Base-by-base conservation (phyloP, 2,888 invertebrate genomes). In the Anoncus sp. region DNA sequence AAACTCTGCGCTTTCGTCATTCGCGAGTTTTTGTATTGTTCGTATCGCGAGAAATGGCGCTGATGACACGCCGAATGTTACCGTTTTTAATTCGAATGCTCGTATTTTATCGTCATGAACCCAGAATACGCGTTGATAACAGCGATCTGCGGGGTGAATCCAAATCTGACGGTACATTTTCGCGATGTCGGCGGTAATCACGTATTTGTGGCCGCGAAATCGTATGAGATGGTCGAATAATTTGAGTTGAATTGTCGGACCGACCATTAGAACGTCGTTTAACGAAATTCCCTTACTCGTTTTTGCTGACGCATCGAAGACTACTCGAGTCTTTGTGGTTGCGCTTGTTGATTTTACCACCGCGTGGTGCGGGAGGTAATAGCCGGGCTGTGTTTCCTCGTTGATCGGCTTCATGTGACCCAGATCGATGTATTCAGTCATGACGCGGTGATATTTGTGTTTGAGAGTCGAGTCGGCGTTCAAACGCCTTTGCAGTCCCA, bases 11-110 rank as follows among this genome's bases (percentile, higher is more conserved):
- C 62, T 83, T 75, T 78, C 82, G 67, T 60, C 85, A n/a, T 24
- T 73, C 0, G 70, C 75, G 16, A 82, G 71, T 49, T 71, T 45
- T 16, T 67, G 75, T 10, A 82, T 14, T 9, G 76, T 76, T 2
- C 79, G 75, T 18, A 75, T 77, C 1, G 75, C 77, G n/a, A 80
- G 67, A 55, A 63, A 80, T 5, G 80, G 65, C 18, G 77, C 67
- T 12, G 71, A 51, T 9, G 75, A 55, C 6, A 75, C 45, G 12
- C 79, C 77, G 45, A 80, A 82, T 1, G 70, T 80, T 0, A 82
- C 75, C 7, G 76, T 79, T 7, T 70, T 70, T 4, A 75, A 35
- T 40, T 75, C 49, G 40, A 59, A 75, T n/a, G 22, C 22, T 4
- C n/a, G 10, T 14, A 51, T n/a, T 20, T 49, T 18, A 0, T 24